Evolutionary conservation across 35 echinoderm and acorn worm species (phyloP).

Genomic region (Patiria miniata): DNA sequence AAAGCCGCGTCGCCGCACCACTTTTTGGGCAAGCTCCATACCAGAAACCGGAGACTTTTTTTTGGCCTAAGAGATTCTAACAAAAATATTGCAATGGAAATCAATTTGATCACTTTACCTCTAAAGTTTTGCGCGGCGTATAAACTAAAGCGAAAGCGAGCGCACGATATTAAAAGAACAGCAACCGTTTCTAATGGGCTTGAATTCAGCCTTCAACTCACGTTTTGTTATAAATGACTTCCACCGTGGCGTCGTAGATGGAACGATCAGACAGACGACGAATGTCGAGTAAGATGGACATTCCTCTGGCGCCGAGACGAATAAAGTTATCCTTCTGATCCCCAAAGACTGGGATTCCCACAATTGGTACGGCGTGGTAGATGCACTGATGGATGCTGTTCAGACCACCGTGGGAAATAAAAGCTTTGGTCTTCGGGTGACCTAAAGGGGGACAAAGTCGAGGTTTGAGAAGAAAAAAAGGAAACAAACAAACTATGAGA

Average conservation of each 20-base stretch:
- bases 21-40: no score
- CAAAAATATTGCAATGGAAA: no score
- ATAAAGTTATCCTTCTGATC: conserved; percentile 22
- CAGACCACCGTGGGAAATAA: conserved; percentile 17
- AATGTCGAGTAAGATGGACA: not conserved
- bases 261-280: not conserved
- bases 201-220: no score
- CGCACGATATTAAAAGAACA: no score
- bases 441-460: not conserved
- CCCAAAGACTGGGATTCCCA: conserved; percentile 29
- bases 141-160: no score
- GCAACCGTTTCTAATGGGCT: no score
- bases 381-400: not conserved
- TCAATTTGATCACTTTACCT: no score
- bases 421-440: not conserved
- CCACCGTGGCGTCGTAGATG: not conserved
- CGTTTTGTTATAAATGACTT: not conserved
- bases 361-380: not conserved
- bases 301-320: not conserved
- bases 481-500: no score
- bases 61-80: no score
- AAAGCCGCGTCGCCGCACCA: no score
- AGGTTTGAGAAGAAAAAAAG: not conserved
- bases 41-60: no score
- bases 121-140: no score